These are phyloP conservation scores for Pyrocoelia pectoralis DNA, from an alignment of 2,888 invertebrate species.

Conservation along the genomic window DNA sequence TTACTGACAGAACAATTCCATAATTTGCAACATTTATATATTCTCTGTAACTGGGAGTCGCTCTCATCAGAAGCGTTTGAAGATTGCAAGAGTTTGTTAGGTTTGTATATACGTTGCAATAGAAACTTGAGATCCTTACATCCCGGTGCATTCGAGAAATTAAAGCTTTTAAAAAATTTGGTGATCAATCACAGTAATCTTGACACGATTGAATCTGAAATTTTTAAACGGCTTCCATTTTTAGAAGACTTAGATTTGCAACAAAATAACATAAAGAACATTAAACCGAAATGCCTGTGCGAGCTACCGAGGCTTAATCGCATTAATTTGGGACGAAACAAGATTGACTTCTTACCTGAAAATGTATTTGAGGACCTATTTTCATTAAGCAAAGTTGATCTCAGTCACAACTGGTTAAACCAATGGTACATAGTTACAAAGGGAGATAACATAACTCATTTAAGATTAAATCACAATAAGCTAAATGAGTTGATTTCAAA, in stretches of 20 bases:
- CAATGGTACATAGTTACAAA: slow-evolving; percentile 65
- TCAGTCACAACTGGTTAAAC: slow-evolving; percentile 74
- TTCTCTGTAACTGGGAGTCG: slow-evolving; percentile 4
- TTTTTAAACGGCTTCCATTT: neutral
- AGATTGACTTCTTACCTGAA: slow-evolving; percentile 70
- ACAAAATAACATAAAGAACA: slow-evolving; percentile 74
- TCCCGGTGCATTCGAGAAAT: neutral
- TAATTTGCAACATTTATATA: slow-evolving; percentile 10
- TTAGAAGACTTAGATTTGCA: slow-evolving; percentile 58
- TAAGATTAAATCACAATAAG: slow-evolving; percentile 19
- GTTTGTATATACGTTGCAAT: slow-evolving; percentile 17
- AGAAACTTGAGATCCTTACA: slow-evolving; percentile 4
- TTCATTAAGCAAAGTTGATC: slow-evolving; percentile 68
- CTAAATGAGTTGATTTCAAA: neutral
- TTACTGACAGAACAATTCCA: neutral
- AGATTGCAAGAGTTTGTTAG: neutral
- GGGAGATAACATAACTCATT: slow-evolving; percentile 5
- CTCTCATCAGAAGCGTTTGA: neutral
- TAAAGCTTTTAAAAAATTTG: slow-evolving; percentile 12
- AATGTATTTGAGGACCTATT: slow-evolving; percentile 72
- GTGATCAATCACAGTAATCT: slow-evolving; percentile 10
- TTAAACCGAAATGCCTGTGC: slow-evolving; percentile 70
- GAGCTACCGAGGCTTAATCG: slow-evolving; percentile 60
- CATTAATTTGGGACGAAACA: slow-evolving; percentile 70
- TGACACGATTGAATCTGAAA: neutral